Conservation (phyloP, 2,113 vertebrate species). For the Tyrannus savana region DNA sequence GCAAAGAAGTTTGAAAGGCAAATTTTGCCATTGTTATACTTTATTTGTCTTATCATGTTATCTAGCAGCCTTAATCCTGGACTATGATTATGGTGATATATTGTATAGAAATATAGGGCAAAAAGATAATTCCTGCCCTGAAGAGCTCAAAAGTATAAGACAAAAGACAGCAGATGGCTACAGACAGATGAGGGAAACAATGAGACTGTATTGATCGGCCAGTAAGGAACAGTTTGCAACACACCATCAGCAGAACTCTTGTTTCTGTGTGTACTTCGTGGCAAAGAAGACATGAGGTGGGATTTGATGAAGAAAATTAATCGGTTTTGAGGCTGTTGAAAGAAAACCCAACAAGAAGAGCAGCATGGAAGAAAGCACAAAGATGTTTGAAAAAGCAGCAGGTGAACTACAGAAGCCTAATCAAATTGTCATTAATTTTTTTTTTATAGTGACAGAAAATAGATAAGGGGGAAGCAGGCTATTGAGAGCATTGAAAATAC, state of each 20-base stretch:
- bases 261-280: background rate
- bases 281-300: background rate
- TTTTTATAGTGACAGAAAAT: background rate
- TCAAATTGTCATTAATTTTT: background rate
- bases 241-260: background rate
- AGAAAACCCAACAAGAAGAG: background rate
- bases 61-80: background rate
- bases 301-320: background rate
- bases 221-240: background rate
- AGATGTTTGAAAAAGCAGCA: background rate
- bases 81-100: background rate
- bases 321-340: background rate
- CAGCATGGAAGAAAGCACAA: background rate
- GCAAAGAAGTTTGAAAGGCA: background rate
- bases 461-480: background rate
- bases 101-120: background rate
- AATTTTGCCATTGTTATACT: background rate
- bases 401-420: background rate
- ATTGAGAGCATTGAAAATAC: background rate
- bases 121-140: constrained; percentile 22
- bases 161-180: constrained; percentile 65
- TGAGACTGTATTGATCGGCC: constrained; percentile 3
- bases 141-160: constrained; percentile 36
- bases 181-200: constrained; percentile 47
- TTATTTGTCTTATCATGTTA: background rate